Base-by-base conservation (phyloP, 2,797 vertebrate species). In the Arvicola amphibius region DNA sequence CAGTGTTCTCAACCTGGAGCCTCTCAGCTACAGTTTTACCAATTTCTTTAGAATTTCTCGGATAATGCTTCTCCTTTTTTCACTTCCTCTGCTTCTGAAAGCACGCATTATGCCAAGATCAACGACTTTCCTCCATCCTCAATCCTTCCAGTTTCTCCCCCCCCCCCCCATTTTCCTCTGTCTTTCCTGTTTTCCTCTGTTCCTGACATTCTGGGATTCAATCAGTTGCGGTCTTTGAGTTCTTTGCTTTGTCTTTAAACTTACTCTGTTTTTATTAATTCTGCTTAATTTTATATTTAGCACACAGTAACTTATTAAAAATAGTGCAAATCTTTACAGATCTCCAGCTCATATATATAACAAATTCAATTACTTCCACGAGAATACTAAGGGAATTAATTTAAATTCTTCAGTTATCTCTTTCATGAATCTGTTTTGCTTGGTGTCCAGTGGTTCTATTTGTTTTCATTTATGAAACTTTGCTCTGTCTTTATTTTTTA, bases 241-340 rank as follows among this genome's bases (percentile, higher is more conserved):
- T 96, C 40, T 87, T 40, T 63, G 17, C 67, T 84, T 69, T 76
- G 59, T 48, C 48, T 90, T 92, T 77, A 95, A 69, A 78, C 34
- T n/a, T 69, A 74, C 61, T 90, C 37, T 37, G 46, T 17, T 91
- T 29, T 61, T 48, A 37, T n/a, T 29, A 3, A 37, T 14, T n/a
- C 19, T 78, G 16, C 21, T 61, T 59, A 73, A 12, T 51, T 46
- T 76, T 37, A 65, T 32, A 78, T 74, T 71, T 89, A 27, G 6
- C 73, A 19, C 27, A 56, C 13, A 16, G 21, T 81, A 94, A 77
- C 32, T 87, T 51, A 77, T 48, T 77, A 93, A 78, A 94, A 91
- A 51, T 89, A 65, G 81, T 27, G 6, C 8, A 32, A 77, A 74
- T 12, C 25, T 61, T 73, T 48, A 61, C 13, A 61, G 56, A 51